Evolutionary conservation across 2,797 vertebrate genomes (phyloP), one percentile per base, ranked within the genome.

Genomic region (Phaenicophaeus curvirostris): DNA sequence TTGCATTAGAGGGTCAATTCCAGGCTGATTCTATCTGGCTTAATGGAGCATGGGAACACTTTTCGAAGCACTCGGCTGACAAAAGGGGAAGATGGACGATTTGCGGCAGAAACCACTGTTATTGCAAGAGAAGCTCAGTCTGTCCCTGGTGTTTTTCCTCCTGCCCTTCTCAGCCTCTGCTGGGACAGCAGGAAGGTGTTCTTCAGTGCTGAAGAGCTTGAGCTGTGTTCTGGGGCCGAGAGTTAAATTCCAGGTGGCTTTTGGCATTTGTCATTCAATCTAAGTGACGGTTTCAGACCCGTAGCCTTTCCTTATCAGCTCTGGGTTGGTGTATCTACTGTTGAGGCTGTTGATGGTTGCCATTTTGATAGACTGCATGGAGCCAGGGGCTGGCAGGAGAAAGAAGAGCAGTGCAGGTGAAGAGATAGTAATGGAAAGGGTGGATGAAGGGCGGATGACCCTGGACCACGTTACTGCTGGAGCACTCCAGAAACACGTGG

Each of bases 1-100:
- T 53, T 88, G 80, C 69, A 57, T 84, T 77, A 84, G 61, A 1
- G 9, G 66, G 28, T 86, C 80, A 81, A 31, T 72, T 88, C 65
- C 48, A 90, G 85, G 51, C 55, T 0, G 1, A 69, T 83, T 88
- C 57, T 28, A 13, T 35, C 53, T 54, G 55, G 83, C 11, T 77
- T 93, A 94, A 83, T 90, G 76, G 82, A 88, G 68, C 73, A 59
- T 44, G 65, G 76, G 61, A 83, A 62, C 39, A 9, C 39, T 69
- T 69, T 53, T 85, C 0, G 5, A 55, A 83, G 76, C 3, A 11
- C 65, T 80, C 58, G 90, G 72, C 61, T 93, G 79, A 39, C 57
- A 55, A 13, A 54, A 77, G 24, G 33, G 24, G 61, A 69, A 59
- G 83, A 84, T 86, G 50, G 44, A 86, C 86, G 68, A 9, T 8